Evolutionary conservation across 92 coral and sea anemone genomes (phyloP).

Genomic region (Meandrina meandrites): DNA sequence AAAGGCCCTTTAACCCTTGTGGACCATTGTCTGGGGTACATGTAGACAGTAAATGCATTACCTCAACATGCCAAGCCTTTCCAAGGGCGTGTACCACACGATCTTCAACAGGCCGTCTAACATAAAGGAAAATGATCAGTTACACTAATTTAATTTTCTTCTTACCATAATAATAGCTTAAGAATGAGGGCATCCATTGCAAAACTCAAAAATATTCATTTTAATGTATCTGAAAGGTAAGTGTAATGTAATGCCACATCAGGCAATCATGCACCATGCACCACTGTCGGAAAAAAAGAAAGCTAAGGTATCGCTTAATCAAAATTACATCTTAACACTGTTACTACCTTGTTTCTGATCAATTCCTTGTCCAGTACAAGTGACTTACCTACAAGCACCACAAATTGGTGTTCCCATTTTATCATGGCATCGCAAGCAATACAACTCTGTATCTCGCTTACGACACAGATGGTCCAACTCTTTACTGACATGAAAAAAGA

Average conservation of each 20-base stretch:
- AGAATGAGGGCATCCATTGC: too few species aligned
- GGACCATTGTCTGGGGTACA: too few species aligned
- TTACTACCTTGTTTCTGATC: background rate
- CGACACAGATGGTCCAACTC: constrained; percentile 98
- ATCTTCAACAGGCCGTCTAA: constrained; percentile 96
- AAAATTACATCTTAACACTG: background rate
- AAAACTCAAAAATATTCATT: too few species aligned
- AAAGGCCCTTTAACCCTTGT: too few species aligned
- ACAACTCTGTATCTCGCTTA: constrained; percentile 92
- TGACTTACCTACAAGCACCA: constrained; percentile 93
- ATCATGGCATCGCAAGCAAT: constrained; percentile 97
- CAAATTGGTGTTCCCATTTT: constrained; percentile 98
- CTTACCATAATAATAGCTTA: background rate
- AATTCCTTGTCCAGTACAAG: background rate
- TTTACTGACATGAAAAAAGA: constrained; percentile 44
- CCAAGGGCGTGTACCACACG: constrained; percentile 98
- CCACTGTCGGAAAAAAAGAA: too few species aligned
- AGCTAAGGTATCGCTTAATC: too few species aligned
- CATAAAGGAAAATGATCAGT: background rate
- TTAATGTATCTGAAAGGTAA: too few species aligned
- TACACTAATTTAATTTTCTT: too few species aligned
- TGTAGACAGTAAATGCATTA: constrained; percentile 5
- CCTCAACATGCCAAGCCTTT: constrained; percentile 99
- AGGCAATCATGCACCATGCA: too few species aligned
- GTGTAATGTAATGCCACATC: background rate